Conservation (phyloP, 2,888 invertebrate species). For the Pantelozetes paolii region DNA sequence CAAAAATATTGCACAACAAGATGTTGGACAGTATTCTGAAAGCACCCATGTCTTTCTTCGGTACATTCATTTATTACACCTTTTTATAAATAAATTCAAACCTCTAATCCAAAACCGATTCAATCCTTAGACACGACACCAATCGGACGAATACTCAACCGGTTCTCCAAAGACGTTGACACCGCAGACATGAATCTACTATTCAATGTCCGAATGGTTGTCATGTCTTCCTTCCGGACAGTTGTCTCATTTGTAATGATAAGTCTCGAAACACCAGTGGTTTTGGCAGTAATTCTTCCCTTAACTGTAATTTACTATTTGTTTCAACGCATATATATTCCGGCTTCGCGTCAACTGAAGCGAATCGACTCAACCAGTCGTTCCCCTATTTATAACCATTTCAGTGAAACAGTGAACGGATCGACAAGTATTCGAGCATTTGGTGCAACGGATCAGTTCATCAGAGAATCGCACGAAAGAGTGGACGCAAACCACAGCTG, state of each 20-base stretch:
- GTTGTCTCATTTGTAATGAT: conserved; percentile 50
- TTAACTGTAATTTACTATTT: conserved; percentile 36
- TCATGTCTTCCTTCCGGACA: conserved; percentile 46
- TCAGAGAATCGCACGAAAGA: conserved; percentile 75
- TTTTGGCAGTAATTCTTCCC: conserved; percentile 45
- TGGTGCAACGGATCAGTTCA: conserved; percentile 72
- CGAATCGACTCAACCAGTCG: conserved; percentile 85
- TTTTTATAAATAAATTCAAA: too few relatives aligned
- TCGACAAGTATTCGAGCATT: conserved; percentile 81
- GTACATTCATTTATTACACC: too few relatives aligned
- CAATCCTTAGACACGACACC: conserved; percentile 73
- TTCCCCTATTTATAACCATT: conserved; percentile 94
- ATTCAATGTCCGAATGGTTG: conserved; percentile 55
- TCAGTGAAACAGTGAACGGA: conserved; percentile 81
- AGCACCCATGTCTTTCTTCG: conserved; percentile 67
- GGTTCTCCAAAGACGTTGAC: conserved; percentile 66
- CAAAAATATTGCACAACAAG: conserved; percentile 49
- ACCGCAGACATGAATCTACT: conserved; percentile 63
- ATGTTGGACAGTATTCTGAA: conserved; percentile 49
- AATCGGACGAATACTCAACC: conserved; percentile 64
- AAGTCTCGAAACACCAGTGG: conserved; percentile 51
- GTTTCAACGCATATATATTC: conserved; percentile 79
- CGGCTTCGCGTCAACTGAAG: conserved; percentile 87
- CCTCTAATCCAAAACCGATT: too few relatives aligned
- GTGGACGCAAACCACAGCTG: conserved; percentile 89